These are phyloP conservation scores for Brachypterus glaber DNA, from an alignment of 2,888 invertebrate species.

Conservation along the genomic window DNA sequence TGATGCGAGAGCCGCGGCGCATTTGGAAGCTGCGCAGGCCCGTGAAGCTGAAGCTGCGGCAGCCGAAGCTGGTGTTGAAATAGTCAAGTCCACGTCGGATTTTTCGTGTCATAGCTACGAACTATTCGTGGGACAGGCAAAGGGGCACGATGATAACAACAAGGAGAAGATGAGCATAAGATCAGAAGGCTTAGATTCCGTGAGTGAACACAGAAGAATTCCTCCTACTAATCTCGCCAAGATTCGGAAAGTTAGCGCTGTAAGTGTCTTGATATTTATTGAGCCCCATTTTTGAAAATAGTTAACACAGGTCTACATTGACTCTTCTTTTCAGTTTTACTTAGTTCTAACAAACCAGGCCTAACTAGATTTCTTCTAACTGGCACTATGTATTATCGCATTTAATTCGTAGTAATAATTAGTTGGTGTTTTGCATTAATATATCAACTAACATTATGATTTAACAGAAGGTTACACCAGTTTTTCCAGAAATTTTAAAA, in stretches of 20 bases:
- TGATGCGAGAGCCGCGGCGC: slow-evolving; percentile 47
- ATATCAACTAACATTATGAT: too few species aligned
- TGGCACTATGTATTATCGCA: too few species aligned
- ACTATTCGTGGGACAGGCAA: slow-evolving; percentile 80
- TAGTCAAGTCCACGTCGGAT: slow-evolving; percentile 84
- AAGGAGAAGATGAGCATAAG: slow-evolving; percentile 85
- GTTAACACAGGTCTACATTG: slow-evolving; percentile 1
- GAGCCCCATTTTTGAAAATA: slow-evolving; percentile 16
- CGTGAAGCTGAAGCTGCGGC: slow-evolving; percentile 52
- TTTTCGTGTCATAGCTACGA: slow-evolving; percentile 90
- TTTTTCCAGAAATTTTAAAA: too few species aligned
- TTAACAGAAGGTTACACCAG: too few species aligned
- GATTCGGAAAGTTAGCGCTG: slow-evolving; percentile 88
- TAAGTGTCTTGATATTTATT: slow-evolving; percentile 53
- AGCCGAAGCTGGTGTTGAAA: slow-evolving; percentile 57
- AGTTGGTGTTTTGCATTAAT: too few species aligned
- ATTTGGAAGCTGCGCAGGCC: slow-evolving; percentile 48
- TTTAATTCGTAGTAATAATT: too few species aligned
- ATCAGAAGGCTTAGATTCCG: slow-evolving; percentile 75
- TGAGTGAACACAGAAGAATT: slow-evolving; percentile 67
- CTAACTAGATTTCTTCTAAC: too few species aligned
- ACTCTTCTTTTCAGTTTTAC: too few species aligned
- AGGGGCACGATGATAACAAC: slow-evolving; percentile 81
- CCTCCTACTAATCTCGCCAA: slow-evolving; percentile 50
- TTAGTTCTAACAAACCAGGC: too few species aligned